Evolutionary conservation across 2,888 invertebrate genomes (phyloP).

Genomic region (Exocentrus adspersus): DNA sequence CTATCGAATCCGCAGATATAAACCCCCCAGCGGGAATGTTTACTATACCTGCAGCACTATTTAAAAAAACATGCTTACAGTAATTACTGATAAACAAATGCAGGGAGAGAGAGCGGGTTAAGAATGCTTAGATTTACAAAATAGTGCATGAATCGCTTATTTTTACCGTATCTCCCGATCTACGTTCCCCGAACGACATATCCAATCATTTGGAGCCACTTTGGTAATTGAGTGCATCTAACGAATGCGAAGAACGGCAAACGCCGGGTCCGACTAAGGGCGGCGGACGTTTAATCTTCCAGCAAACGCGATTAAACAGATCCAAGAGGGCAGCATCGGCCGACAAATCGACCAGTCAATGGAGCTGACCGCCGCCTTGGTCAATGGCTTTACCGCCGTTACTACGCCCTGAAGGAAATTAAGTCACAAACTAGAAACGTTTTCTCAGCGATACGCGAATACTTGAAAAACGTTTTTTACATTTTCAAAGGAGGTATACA

Average conservation of each 20-base stretch:
- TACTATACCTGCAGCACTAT: too few species aligned
- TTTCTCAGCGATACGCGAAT: too few species aligned
- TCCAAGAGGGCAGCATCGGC: conserved; percentile 34
- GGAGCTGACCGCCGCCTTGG: conserved; percentile 35
- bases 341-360: conserved; percentile 34
- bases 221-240: conserved; percentile 58
- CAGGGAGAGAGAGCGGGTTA: not conserved
- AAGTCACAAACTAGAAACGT: too few species aligned
- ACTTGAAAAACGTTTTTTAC: too few species aligned
- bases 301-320: conserved; percentile 59
- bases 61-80: too few species aligned
- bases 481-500: too few species aligned
- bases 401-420: too few species aligned
- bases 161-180: conserved; percentile 9
- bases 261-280: conserved; percentile 42
- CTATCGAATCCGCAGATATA: too few species aligned
- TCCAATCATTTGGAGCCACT: conserved; percentile 58
- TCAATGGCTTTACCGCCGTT: conserved; percentile 12
- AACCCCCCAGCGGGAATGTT: too few species aligned
- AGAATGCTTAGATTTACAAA: not conserved
- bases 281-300: conserved; percentile 58
- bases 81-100: not conserved
- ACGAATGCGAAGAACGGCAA: conserved; percentile 45
- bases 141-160: not conserved
- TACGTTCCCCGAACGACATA: conserved; percentile 46